phyloP scores from a whole-genome alignment of 64 coral and sea anemone genomes.

The Orbicella faveolata region DNA sequence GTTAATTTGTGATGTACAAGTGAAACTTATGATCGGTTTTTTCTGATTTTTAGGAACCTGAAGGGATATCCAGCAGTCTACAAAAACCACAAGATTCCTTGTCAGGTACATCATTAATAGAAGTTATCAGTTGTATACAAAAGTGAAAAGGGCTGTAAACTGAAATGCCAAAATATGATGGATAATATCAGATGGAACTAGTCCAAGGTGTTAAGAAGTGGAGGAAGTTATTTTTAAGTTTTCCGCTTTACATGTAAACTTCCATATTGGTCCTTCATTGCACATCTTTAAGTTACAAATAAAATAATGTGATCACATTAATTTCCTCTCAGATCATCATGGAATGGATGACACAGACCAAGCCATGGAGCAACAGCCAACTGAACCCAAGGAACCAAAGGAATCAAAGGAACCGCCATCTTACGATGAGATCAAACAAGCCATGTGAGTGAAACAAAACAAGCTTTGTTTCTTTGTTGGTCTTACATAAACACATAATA shows the following conservation, averaged over 20 bases:
- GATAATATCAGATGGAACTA: too few species aligned
- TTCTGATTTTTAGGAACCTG: not conserved
- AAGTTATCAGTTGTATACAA: not conserved
- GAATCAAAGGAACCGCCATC: conserved; percentile 31
- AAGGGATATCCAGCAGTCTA: not conserved
- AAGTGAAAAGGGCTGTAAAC: too few species aligned
- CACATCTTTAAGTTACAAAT: too few species aligned
- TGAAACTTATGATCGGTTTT: not conserved
- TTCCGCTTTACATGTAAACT: too few species aligned
- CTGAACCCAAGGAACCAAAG: not conserved
- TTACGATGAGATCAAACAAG: conserved; percentile 13
- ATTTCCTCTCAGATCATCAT: not conserved
- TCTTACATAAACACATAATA: too few species aligned
- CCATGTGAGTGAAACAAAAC: not conserved
- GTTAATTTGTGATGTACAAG: not conserved
- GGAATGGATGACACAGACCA: not conserved
- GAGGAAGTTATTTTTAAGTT: too few species aligned
- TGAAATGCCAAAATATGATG: too few species aligned
- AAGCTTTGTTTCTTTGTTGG: not conserved
- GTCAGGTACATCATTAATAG: not conserved
- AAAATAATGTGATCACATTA: not conserved
- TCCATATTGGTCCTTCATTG: too few species aligned
- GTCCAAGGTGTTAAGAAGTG: too few species aligned
- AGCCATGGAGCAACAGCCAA: not conserved
- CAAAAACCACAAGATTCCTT: not conserved